Evolutionary conservation across 2,797 vertebrate species (phyloP).

Genomic region (Arnoldichthys spilopterus): DNA sequence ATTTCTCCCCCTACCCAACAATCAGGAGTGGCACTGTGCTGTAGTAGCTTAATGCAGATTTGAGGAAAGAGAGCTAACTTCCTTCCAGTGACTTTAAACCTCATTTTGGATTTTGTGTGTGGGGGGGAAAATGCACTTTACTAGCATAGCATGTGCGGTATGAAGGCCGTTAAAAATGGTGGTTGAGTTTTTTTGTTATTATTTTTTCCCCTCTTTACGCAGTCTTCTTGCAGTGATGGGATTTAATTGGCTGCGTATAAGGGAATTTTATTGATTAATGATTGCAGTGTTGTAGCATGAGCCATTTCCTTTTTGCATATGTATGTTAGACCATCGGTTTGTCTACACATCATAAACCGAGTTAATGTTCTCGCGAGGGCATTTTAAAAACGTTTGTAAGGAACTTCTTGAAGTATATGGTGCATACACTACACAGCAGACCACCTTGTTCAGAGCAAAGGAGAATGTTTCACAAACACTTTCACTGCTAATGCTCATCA

Average conservation of each 20-base stretch:
- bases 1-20: too few relatives aligned
- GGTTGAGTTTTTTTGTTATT: neutral
- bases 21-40: neutral
- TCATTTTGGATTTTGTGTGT: constrained; percentile 31
- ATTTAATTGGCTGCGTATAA: constrained; percentile 3
- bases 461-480: neutral
- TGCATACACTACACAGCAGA: neutral
- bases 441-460: neutral
- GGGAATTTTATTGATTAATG: constrained; percentile 11
- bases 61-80: neutral
- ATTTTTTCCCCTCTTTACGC: neutral
- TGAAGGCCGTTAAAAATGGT: constrained; percentile 14
- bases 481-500: neutral
- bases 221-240: neutral
- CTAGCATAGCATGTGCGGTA: constrained; percentile 32
- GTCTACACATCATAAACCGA: neutral
- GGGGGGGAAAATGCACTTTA: constrained; percentile 48
- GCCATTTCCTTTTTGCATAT: neutral
- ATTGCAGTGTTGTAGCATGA: constrained; percentile 32
- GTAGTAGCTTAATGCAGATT: neutral
- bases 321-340: neutral
- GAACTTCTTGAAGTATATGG: neutral
- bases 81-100: constrained; percentile 13
- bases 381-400: constrained; percentile 10
- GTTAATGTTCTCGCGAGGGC: neutral